phyloP scores from a whole-genome alignment of 2,888 invertebrate species.

The Drosophila falleni region DNA sequence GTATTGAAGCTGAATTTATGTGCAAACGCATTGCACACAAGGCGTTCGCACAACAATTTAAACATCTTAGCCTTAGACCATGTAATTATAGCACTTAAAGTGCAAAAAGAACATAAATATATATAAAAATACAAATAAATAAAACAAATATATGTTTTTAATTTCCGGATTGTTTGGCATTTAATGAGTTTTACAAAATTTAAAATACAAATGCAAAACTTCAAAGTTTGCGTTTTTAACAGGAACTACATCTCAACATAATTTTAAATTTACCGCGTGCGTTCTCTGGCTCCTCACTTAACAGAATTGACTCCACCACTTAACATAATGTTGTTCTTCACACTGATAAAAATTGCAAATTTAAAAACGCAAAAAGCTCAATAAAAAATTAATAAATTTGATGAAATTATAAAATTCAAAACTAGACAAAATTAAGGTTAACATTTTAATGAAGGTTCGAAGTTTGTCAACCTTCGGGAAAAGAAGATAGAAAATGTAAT shows the following conservation, averaged over 20 bases:
- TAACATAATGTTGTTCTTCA: slow-evolving; percentile 4
- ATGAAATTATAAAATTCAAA: no score
- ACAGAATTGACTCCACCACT: neutral
- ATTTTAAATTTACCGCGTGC: neutral
- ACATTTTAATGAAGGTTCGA: no score
- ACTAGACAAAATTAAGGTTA: no score
- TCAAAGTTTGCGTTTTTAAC: neutral
- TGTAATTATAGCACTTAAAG: slow-evolving; percentile 26
- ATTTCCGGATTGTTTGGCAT: neutral
- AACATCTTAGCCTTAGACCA: slow-evolving; percentile 48
- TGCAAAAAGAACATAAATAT: slow-evolving; percentile 32
- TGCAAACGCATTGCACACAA: slow-evolving; percentile 29
- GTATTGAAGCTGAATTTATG: slow-evolving; percentile 62
- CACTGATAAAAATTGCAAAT: no score
- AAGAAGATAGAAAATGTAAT: no score
- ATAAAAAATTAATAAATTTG: no score
- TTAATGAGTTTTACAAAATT: neutral
- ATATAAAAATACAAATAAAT: neutral
- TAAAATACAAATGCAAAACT: neutral
- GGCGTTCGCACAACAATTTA: slow-evolving; percentile 37
- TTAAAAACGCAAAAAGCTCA: no score
- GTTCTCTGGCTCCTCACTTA: neutral
- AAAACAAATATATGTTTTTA: neutral
- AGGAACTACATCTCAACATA: neutral
- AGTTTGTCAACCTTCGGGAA: no score